A percentile compares a stretch with the other conserved stretches of the same genome.
Evolutionary conservation across 2,113 vertebrate species (phyloP).

Genomic region (Micronycteris hirsuta): DNA sequence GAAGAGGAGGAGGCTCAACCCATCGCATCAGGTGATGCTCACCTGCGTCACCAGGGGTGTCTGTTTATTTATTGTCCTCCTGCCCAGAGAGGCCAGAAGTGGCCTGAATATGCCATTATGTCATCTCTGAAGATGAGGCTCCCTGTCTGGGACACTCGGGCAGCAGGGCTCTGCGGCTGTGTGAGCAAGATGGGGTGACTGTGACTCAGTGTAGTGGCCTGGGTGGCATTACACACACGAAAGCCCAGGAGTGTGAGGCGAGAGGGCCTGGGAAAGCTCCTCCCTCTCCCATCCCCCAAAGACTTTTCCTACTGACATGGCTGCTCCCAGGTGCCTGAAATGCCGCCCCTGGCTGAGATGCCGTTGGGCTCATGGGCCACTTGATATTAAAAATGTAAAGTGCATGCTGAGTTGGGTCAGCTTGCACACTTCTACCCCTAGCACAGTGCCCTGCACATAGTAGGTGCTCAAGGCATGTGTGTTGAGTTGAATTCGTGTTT

Average conservation of each 20-base stretch:
- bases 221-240: neutral
- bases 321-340: neutral
- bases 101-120: neutral
- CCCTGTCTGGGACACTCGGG: neutral
- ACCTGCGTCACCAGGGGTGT: neutral
- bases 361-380: neutral
- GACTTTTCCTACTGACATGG: neutral
- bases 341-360: neutral
- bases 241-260: neutral
- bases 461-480: neutral
- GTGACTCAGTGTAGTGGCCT: neutral
- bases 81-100: neutral
- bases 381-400: neutral
- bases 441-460: neutral
- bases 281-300: neutral
- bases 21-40: neutral
- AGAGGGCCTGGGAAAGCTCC: neutral
- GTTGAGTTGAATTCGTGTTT: neutral
- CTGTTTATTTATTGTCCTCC: neutral
- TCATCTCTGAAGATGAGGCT: neutral
- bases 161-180: neutral
- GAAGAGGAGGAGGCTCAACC: neutral
- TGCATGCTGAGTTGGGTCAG: neutral
- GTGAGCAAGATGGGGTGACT: neutral
- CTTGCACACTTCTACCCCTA: neutral